phyloP scores from a whole-genome alignment of 2,113 vertebrate species.

The Tylochromis polylepis region DNA sequence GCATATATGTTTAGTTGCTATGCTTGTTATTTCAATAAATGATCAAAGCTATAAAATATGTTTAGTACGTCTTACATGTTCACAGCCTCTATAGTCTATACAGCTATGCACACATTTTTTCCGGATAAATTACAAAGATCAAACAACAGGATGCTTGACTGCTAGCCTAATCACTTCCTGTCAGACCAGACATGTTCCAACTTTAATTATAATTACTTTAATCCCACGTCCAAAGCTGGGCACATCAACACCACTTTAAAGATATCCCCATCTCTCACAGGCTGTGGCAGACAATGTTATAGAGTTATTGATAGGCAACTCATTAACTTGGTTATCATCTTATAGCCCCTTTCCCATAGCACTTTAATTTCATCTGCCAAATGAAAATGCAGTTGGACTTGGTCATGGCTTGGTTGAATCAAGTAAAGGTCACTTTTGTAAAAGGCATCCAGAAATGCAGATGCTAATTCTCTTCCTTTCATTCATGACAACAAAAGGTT shows the following conservation, averaged over 20 bases:
- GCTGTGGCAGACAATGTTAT: background rate
- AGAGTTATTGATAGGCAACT: background rate
- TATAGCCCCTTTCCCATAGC: background rate
- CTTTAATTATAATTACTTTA: slow-evolving; percentile 17
- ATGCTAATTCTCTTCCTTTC: background rate
- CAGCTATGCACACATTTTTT: background rate
- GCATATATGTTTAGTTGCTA: background rate
- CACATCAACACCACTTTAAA: background rate
- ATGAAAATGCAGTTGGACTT: background rate
- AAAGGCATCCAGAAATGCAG: slow-evolving; percentile 8
- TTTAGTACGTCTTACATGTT: background rate
- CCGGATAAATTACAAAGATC: background rate
- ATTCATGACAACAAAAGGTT: background rate
- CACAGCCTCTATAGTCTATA: background rate
- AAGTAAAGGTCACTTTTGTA: slow-evolving; percentile 5
- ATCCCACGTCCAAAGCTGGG: background rate
- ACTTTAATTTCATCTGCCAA: background rate
- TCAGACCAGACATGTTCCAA: background rate
- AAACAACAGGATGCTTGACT: background rate
- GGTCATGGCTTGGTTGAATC: background rate
- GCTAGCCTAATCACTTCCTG: background rate
- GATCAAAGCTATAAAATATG: background rate
- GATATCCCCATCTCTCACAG: background rate
- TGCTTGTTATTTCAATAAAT: background rate
- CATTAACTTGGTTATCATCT: slow-evolving; percentile 13